phyloP scores from a whole-genome alignment of 2,797 vertebrate species.

The Scyliorhinus canicula region DNA sequence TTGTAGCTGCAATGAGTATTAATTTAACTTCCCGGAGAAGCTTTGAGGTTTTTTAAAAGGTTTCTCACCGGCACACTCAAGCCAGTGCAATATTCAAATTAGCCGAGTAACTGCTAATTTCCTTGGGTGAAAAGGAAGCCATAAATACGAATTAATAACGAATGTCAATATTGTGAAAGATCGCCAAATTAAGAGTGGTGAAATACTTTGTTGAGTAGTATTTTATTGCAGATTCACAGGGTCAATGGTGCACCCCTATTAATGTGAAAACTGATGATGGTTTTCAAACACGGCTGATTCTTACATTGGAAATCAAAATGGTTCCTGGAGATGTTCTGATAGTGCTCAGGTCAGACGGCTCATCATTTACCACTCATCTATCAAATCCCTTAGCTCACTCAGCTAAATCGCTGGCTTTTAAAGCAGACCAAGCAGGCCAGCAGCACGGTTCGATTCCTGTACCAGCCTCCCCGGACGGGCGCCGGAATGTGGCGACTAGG shows the following conservation, averaged over 20 bases:
- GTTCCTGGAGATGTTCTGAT: neutral
- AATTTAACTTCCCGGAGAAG: neutral
- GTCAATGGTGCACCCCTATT: neutral
- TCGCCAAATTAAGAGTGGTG: neutral
- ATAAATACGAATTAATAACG: neutral
- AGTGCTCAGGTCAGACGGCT: neutral
- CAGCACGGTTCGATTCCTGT: no score
- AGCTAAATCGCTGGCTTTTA: no score
- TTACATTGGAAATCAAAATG: neutral
- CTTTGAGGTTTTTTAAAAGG: neutral
- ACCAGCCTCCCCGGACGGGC: no score
- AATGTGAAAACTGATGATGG: neutral
- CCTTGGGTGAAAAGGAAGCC: neutral
- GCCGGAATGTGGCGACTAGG: no score
- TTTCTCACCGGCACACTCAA: neutral
- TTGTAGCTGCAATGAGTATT: neutral
- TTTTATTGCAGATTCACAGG: neutral
- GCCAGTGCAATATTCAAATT: neutral
- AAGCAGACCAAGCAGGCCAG: no score
- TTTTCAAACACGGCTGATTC: neutral
- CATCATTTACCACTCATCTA: neutral
- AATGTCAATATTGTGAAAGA: neutral
- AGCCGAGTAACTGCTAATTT: neutral
- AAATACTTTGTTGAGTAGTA: neutral
- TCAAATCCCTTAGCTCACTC: neutral